Evolutionary conservation across 2,797 vertebrate species (phyloP).

Genomic region (Hippoglossus hippoglossus): DNA sequence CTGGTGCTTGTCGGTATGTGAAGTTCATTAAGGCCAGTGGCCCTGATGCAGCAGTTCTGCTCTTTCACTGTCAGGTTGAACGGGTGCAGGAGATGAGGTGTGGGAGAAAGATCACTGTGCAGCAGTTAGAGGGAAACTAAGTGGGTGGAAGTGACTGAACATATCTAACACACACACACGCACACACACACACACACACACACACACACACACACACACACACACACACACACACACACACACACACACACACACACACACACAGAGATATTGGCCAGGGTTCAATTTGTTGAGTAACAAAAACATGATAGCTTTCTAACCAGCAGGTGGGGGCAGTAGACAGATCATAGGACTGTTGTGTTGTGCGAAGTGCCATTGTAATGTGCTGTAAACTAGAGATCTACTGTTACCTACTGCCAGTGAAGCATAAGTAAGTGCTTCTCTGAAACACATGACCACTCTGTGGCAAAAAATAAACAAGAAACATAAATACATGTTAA

Average conservation of each 20-base stretch:
- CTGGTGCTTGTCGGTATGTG: slow-evolving; percentile 58
- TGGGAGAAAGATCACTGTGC: slow-evolving; percentile 68
- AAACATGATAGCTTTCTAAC: slow-evolving; percentile 73
- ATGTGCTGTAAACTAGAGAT: slow-evolving; percentile 30
- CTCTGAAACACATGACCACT: background rate
- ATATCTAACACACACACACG: slow-evolving; percentile 54
- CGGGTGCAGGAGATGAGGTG: slow-evolving; percentile 59
- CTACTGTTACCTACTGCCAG: slow-evolving; percentile 17
- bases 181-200: slow-evolving; percentile 52
- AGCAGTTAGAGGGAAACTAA: slow-evolving; percentile 58
- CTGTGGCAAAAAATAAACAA: background rate
- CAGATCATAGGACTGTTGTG: slow-evolving; percentile 62
- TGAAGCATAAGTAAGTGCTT: background rate
- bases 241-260: slow-evolving; percentile 53
- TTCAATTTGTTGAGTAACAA: slow-evolving; percentile 75
- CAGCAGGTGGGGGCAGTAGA: slow-evolving; percentile 86
- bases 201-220: slow-evolving; percentile 50
- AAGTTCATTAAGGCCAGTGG: slow-evolving; percentile 59
- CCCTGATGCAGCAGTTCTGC: slow-evolving; percentile 28
- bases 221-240: slow-evolving; percentile 24
- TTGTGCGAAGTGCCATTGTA: slow-evolving; percentile 36
- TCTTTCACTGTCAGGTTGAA: slow-evolving; percentile 53
- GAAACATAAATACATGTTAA: too few relatives aligned
- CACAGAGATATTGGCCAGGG: slow-evolving; percentile 44
- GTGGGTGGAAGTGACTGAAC: slow-evolving; percentile 74